A percentile compares a stretch with the other conserved stretches of the same genome.
phyloP scores from a whole-genome alignment of 2,113 vertebrate species.

The Catharus minimus region DNA sequence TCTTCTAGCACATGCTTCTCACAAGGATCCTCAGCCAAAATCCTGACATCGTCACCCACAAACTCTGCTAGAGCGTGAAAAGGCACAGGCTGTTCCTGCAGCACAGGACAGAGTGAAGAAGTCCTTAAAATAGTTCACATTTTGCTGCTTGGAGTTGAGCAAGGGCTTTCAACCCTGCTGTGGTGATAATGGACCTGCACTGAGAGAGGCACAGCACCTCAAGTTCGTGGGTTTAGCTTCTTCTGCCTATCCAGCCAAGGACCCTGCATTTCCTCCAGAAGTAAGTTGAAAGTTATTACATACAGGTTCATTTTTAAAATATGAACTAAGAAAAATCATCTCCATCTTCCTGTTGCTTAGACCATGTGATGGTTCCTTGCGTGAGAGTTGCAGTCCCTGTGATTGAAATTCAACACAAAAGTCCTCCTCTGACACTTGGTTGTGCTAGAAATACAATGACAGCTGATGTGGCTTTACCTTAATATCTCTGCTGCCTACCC shows the following conservation, averaged over 20 bases:
- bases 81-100: not conserved
- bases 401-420: not conserved
- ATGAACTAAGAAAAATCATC: not conserved
- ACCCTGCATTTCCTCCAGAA: not conserved
- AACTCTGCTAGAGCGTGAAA: not conserved
- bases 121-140: not conserved
- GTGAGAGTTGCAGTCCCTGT: not conserved
- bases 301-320: conserved; percentile 47
- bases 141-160: not conserved
- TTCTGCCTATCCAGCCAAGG: not conserved
- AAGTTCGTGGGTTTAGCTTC: not conserved
- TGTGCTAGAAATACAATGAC: not conserved
- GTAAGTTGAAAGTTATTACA: conserved; percentile 24
- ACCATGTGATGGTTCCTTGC: not conserved
- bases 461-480: not conserved
- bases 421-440: not conserved
- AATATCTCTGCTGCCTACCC: not conserved
- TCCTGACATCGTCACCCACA: not conserved
- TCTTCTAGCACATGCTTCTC: not conserved
- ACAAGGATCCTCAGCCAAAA: not conserved
- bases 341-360: conserved; percentile 18
- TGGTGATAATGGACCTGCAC: not conserved
- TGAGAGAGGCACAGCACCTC: not conserved
- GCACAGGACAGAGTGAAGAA: not conserved
- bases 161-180: not conserved